These are phyloP conservation scores for Drosophila lacicola DNA, from an alignment of 2,888 invertebrate species.

Conservation along the genomic window DNA sequence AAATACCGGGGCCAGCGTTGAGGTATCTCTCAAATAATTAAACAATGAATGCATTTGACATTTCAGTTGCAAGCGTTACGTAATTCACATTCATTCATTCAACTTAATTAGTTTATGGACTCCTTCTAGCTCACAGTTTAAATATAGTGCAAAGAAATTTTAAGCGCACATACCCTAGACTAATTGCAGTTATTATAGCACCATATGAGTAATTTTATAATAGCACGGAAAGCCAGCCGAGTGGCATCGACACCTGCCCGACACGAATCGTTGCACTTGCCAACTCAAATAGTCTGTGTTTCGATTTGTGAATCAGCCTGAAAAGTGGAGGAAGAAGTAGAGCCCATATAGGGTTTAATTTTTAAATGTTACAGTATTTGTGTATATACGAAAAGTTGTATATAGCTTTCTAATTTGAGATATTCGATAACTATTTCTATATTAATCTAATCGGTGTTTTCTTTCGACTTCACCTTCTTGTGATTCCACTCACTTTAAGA, in stretches of 20 bases:
- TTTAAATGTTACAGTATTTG: too few relatives aligned
- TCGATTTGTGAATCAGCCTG: neutral
- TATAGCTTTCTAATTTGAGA: too few relatives aligned
- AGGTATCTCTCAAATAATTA: constrained; percentile 48
- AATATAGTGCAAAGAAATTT: constrained; percentile 28
- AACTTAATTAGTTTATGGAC: constrained; percentile 53
- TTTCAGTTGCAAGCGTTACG: constrained; percentile 32
- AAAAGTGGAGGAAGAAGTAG: neutral
- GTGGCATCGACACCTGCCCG: constrained; percentile 18
- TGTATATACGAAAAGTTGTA: too few relatives aligned
- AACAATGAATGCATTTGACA: constrained; percentile 56
- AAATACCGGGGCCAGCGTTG: constrained; percentile 20
- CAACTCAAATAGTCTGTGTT: constrained; percentile 7
- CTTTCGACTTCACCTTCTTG: too few relatives aligned
- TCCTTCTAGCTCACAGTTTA: constrained; percentile 16
- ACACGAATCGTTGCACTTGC: constrained; percentile 2
- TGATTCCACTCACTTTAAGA: too few relatives aligned
- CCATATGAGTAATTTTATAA: constrained; percentile 44
- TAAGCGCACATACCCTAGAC: constrained; percentile 34
- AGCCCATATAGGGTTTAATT: too few relatives aligned
- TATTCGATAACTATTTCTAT: too few relatives aligned
- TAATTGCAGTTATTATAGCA: constrained; percentile 46
- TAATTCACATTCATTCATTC: constrained; percentile 24
- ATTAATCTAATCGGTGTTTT: too few relatives aligned
- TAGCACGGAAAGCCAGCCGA: constrained; percentile 15